Evolutionary conservation across 2,888 invertebrate species (phyloP), one percentile per base, ranked within the genome.

Genomic region (Seira ritae): DNA sequence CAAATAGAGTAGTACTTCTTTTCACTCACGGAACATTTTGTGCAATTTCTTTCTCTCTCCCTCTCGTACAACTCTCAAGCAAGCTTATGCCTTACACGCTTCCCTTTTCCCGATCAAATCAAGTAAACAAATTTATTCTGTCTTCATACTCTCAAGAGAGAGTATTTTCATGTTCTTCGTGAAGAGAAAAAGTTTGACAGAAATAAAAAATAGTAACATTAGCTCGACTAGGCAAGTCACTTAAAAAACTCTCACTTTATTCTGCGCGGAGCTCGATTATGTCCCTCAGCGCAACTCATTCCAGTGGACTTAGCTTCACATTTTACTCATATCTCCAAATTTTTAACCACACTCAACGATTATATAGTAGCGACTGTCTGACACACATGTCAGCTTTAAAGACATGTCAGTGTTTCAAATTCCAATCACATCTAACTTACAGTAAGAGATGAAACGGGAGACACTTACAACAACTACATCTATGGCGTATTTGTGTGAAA

Each of bases 111-210:
- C 55, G 55, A 55, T 55, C 55, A 55, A 55, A 55, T 55, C 55
- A 55, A 55, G 55, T 55, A 55, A 55, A 55, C 55, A 55, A 55
- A 55, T 55, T 55, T 55, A 55, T 55, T 55, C 55, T 55, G 55
- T 55, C 55, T 55, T 55, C n/a, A 17, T 31, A 12, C 15, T 55
- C 55, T 55, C 55, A 55, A 55, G 55, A 55, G 55, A 55, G 55
- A 55, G 55, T 55, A 55, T 55, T 55, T 55, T 12, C 55, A 55
- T 55, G 55, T 55, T 55, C 55, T 15, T 2, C 12, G 12, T 12
- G 15, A 3, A 55, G 55, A 17, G 55, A 55, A 55, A 55, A 55
- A 31, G 55, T 55, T 55, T 55, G 55, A 55, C 55, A 55, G 55
- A 12, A 55, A 55, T 55, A 55, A 55, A 55, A 55, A 55, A 55